Evolutionary conservation across 1,140 invertebrate species (phyloP).

Genomic region (Drosophila arizonae): DNA sequence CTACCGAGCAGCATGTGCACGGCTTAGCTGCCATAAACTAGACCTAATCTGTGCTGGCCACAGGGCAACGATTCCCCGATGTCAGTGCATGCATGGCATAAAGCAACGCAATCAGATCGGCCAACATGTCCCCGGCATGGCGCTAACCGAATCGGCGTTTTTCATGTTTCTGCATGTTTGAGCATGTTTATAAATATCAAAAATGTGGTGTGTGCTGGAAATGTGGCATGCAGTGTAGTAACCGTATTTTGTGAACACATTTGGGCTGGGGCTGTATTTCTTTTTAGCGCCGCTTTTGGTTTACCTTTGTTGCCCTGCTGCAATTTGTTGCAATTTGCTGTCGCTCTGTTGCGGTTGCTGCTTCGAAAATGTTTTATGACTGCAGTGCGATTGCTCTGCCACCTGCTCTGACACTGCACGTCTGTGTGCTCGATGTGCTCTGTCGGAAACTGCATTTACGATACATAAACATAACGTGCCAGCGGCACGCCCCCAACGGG

Average conservation of each 20-base stretch:
- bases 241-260: conserved; percentile 66
- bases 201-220: conserved; percentile 45
- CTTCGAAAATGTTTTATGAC: conserved; percentile 70
- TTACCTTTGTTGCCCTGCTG: conserved; percentile 41
- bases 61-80: conserved; percentile 22
- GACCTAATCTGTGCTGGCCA: conserved; percentile 64
- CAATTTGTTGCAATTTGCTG: conserved; percentile 71
- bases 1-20: conserved; percentile 29
- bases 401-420: conserved; percentile 19
- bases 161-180: conserved; percentile 13
- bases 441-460: conserved; percentile 70
- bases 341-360: conserved; percentile 57
- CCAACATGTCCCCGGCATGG: conserved; percentile 27
- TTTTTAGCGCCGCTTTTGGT: conserved; percentile 7
- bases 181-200: conserved; percentile 63
- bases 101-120: conserved; percentile 63
- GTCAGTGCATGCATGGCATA: conserved; percentile 57
- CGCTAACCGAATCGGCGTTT: conserved; percentile 34
- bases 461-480: conserved; percentile 72
- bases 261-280: conserved; percentile 40
- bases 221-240: conserved; percentile 31
- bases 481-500: conserved; percentile 44
- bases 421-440: conserved; percentile 3
- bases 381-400: conserved; percentile 50
- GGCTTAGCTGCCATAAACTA: conserved; percentile 53